Percentiles rank a stretch among this genome's conserved stretches.
phyloP scores from a whole-genome alignment of 2,113 vertebrate species.

The Onychostruthus taczanowskii region DNA sequence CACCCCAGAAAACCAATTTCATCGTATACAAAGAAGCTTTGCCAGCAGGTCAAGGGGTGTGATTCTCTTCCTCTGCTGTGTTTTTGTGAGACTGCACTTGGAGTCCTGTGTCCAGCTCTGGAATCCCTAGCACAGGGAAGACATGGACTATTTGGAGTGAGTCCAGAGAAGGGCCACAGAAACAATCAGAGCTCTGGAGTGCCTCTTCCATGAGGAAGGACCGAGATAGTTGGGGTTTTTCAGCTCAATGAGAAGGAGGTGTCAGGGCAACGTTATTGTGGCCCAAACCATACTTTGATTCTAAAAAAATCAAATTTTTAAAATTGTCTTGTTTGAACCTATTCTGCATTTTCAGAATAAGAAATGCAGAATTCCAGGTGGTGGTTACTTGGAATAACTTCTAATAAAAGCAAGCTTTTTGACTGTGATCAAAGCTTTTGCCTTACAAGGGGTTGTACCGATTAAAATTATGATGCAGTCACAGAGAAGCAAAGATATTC shows the following conservation, averaged over 20 bases:
- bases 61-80: background rate
- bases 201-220: background rate
- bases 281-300: background rate
- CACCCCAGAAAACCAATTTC: background rate
- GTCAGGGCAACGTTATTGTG: background rate
- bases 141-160: fast-evolving
- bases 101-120: background rate
- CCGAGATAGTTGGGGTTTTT: background rate
- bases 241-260: background rate
- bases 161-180: background rate
- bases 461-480: background rate
- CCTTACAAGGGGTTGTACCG: background rate
- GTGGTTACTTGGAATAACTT: background rate
- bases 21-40: fast-evolving
- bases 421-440: background rate
- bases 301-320: background rate
- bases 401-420: background rate
- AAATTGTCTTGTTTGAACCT: background rate
- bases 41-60: background rate
- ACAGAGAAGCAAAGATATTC: background rate
- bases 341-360: background rate
- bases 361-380: background rate
- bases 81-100: background rate
- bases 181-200: background rate
- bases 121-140: background rate